Conservation (phyloP, 2,888 invertebrate species). For the Ormyrus labotus region DNA sequence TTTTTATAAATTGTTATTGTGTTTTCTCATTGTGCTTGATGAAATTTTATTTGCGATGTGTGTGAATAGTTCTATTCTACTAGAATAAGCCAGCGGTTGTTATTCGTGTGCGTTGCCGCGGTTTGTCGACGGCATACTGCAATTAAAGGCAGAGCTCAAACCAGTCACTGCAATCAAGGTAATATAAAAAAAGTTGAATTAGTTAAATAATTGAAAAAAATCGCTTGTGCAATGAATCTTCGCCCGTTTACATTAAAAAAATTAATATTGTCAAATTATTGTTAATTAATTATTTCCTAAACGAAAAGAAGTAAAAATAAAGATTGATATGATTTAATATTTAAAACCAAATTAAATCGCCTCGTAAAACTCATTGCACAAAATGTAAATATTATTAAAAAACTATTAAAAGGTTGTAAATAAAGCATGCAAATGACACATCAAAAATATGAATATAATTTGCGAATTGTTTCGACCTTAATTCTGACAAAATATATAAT, state of each 20-base stretch:
- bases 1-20: not conserved
- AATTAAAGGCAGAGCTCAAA: constrained; percentile 74
- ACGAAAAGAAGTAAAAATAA: no score
- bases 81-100: constrained; percentile 41
- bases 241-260: no score
- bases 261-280: no score
- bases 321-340: no score
- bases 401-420: no score
- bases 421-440: no score
- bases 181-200: constrained; percentile 45
- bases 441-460: no score
- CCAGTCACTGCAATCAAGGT: constrained; percentile 73
- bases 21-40: constrained; percentile 39
- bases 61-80: constrained; percentile 47
- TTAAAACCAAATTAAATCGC: no score
- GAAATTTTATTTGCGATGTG: constrained; percentile 20
- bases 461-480: not conserved
- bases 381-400: no score
- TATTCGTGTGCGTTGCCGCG: constrained; percentile 27
- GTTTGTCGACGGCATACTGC: constrained; percentile 72
- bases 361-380: no score
- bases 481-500: not conserved
- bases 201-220: constrained; percentile 22
- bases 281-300: no score
- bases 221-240: constrained; percentile 35